Evolutionary conservation across 92 coral and sea anemone genomes (phyloP).

Genomic region (Scolanthus callimorphus): DNA sequence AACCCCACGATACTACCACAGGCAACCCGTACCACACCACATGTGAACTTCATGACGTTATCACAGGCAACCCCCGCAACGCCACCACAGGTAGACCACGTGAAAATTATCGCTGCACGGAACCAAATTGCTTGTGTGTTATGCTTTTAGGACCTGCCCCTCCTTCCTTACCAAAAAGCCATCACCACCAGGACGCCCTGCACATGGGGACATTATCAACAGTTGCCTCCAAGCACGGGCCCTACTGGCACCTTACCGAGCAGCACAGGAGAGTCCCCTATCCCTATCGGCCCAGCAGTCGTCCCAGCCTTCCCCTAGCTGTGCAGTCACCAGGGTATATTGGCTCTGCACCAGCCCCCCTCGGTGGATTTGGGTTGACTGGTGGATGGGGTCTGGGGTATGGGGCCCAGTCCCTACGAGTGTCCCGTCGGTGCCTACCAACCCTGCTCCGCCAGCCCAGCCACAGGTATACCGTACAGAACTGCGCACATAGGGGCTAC

Average conservation of each 20-base stretch:
- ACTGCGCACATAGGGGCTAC: no score
- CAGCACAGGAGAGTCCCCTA: background rate
- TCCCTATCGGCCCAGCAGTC: background rate
- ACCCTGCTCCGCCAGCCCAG: constrained; percentile 20
- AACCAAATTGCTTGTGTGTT: no score
- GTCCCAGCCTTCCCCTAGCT: background rate
- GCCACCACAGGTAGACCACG: no score
- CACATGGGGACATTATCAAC: background rate
- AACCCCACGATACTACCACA: no score
- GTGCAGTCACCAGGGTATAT: constrained; percentile 23
- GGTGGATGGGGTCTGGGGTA: constrained; percentile 91
- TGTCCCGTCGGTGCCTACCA: background rate
- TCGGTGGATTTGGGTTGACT: constrained; percentile 83
- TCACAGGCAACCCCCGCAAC: no score
- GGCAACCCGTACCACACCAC: no score
- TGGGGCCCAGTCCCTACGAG: constrained; percentile 82
- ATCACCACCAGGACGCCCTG: background rate
- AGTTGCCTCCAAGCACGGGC: no score
- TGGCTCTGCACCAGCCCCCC: constrained; percentile 71
- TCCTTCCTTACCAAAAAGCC: background rate
- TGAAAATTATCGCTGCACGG: no score
- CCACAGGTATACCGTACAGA: no score
- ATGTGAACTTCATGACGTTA: no score
- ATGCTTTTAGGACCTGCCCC: background rate
- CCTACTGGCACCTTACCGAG: background rate